These are phyloP conservation scores for Lithophane socia DNA, from an alignment of 2,888 invertebrate species.

Conservation along the genomic window DNA sequence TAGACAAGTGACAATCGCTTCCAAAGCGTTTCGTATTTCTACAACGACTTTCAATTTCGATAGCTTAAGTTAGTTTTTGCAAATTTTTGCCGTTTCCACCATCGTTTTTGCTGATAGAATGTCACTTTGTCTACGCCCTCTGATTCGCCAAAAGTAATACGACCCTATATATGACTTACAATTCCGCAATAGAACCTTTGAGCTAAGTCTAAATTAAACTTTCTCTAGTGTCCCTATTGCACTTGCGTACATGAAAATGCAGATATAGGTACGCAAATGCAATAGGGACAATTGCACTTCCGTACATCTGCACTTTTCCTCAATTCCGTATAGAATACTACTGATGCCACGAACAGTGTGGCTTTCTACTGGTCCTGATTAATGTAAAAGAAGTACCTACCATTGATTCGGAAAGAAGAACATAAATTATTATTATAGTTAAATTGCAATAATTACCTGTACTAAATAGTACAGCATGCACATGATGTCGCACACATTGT, in stretches of 20 bases:
- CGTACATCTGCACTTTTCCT: neutral
- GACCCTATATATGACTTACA: neutral
- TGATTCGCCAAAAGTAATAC: neutral
- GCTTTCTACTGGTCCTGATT: too few species aligned
- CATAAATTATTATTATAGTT: neutral
- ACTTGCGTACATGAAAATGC: too few species aligned
- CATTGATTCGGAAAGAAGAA: neutral
- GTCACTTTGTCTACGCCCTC: too few species aligned
- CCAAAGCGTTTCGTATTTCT: too few species aligned
- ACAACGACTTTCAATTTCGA: too few species aligned
- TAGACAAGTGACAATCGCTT: too few species aligned
- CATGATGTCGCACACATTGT: constrained; percentile 89
- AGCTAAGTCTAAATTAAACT: neutral
- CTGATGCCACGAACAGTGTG: neutral
- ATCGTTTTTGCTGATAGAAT: too few species aligned
- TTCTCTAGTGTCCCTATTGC: neutral
- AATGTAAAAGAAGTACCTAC: neutral
- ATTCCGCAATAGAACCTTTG: neutral
- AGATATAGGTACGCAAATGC: too few species aligned
- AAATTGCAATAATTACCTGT: constrained; percentile 73
- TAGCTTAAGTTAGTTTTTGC: too few species aligned
- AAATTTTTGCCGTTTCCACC: too few species aligned
- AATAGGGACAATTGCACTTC: neutral
- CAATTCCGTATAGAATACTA: too few species aligned
- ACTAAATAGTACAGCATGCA: constrained; percentile 87